Base-by-base conservation (phyloP, 2,797 vertebrate species). In the Ibycter americanus region DNA sequence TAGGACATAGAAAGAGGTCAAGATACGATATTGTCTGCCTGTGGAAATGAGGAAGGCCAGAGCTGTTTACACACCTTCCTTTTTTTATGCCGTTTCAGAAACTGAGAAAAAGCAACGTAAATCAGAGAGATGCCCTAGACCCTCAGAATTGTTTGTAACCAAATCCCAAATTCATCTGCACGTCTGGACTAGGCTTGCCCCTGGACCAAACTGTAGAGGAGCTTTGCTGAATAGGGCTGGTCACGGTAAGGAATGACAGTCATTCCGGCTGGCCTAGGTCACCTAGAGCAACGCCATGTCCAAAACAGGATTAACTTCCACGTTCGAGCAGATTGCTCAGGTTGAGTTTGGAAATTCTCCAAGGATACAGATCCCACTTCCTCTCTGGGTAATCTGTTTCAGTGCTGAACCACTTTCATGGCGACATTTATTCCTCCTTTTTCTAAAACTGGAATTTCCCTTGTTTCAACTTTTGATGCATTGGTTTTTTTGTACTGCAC, bases 51-150 rank as follows among this genome's bases (percentile, higher is more conserved):
- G 25, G 22, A 27, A 58, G 16, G 16, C 25, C 12, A 15, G 23
- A 56, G 6, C 23, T 63, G 23, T 18, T 67, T 67, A 14, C 0
- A 0, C 4, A 32, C 4, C 18, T 70, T 80, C 18, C 11, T 51
- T 61, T 80, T 40, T 40, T 56, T 47, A 32, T 0, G 0, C 1
- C 0, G 0, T 55, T 82, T 52, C 54, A 82, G 44, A 84, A 93
- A 81, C 6, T 6, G 42, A 49, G 20, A 29, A 18, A 17, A 85
- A 54, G 15, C 13, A 58, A n/a, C 1, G 32, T 8, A 59, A 84
- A 49, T 47, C 58, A 80, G 40, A 89, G 34, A 46, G 11, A 72
- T 29, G 8, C 8, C 25, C 36, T 54, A 55, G n/a, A 59, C 5
- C 9, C 36, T 59, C 40, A 59, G 52, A 80, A 49, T 0, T 40